Evolutionary conservation across 2,797 vertebrate genomes (phyloP).

Genomic region (Columba guinea): DNA sequence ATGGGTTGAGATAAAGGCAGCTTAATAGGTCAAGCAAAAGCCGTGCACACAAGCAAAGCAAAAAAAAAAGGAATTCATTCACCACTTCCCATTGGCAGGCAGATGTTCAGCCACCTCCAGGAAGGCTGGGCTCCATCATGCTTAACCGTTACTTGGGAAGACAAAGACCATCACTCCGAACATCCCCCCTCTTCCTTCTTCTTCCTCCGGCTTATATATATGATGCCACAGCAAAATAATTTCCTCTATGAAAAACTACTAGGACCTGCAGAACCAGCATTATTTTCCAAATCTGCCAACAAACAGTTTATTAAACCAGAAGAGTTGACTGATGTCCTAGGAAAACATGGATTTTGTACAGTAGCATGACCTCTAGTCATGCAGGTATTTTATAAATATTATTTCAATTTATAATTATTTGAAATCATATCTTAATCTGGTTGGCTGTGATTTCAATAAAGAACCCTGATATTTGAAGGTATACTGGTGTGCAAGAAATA

Average conservation of each 20-base stretch:
- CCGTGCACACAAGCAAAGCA: no score
- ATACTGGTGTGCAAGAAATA: background rate
- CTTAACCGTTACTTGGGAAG: no score
- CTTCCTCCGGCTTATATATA: no score
- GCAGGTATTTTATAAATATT: background rate
- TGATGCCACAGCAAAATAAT: background rate
- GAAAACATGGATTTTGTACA: background rate
- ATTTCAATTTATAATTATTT: background rate
- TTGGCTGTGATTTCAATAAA: background rate
- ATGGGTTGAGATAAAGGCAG: no score
- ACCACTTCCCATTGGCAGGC: no score
- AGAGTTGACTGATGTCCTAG: background rate
- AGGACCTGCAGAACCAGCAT: background rate
- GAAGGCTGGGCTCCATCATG: no score
- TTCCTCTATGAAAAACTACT: background rate
- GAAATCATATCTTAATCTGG: background rate
- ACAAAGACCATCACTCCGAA: no score
- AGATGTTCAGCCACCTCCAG: no score
- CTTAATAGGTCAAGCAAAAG: no score
- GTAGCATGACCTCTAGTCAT: background rate
- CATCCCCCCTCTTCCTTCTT: no score
- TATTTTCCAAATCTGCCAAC: constrained; percentile 1
- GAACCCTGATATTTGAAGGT: background rate
- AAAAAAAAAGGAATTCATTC: no score
- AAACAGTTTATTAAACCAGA: constrained; percentile 10